Percentiles rank a stretch among this genome's conserved stretches.
Conservation (phyloP, 2,113 vertebrate genomes). For the Thinocorus orbignyianus region DNA sequence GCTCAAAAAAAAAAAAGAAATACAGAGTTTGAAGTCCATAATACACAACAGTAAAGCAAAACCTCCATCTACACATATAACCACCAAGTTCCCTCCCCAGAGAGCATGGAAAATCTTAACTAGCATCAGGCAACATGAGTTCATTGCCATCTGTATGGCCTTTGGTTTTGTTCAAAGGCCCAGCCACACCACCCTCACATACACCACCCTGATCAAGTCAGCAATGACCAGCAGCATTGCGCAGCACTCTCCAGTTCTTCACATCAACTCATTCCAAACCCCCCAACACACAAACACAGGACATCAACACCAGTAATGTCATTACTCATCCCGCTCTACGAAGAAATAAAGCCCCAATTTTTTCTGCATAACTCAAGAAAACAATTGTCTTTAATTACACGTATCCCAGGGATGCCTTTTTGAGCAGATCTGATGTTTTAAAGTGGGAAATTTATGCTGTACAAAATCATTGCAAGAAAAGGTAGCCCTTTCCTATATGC, state of each 20-base stretch:
- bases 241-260: background rate
- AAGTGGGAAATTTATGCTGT: background rate
- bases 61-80: background rate
- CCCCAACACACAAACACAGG: background rate
- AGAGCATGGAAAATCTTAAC: background rate
- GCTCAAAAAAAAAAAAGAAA: background rate
- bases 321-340: background rate
- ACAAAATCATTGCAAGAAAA: background rate
- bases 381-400: background rate
- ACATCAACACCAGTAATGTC: background rate
- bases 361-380: background rate
- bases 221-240: background rate
- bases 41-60: background rate
- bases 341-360: background rate
- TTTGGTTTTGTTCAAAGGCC: background rate
- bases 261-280: background rate
- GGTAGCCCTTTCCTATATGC: background rate
- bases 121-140: background rate
- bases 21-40: background rate
- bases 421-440: background rate
- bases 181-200: background rate
- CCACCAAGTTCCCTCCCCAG: background rate
- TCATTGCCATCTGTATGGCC: background rate
- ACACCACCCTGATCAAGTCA: fast-evolving
- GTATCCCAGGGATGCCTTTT: background rate